Evolutionary conservation across 1,140 invertebrate genomes (phyloP).

Genomic region (Homalodisca vitripennis): DNA sequence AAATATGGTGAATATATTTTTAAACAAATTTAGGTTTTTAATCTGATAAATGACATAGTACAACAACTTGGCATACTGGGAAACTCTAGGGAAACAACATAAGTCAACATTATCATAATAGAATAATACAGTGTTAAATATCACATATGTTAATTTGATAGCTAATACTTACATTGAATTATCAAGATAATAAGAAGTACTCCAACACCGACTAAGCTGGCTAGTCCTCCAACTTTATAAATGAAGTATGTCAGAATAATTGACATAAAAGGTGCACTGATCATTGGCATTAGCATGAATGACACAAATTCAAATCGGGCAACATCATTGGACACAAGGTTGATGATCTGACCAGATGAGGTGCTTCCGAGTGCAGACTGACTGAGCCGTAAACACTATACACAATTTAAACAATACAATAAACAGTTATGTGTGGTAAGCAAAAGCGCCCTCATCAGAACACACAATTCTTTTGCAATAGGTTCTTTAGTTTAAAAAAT

Average conservation of each 20-base stretch:
- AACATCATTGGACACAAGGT: slow-evolving; percentile 87
- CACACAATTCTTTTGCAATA: too few relatives aligned
- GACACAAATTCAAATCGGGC: slow-evolving; percentile 44
- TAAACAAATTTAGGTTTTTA: too few relatives aligned
- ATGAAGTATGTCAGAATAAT: slow-evolving; percentile 72
- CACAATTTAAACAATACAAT: too few relatives aligned
- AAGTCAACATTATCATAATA: slow-evolving; percentile 50
- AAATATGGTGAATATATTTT: too few relatives aligned
- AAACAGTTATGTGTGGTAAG: too few relatives aligned
- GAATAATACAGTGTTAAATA: background rate
- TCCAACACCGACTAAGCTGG: slow-evolving; percentile 73
- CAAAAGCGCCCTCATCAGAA: too few relatives aligned
- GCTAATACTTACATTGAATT: slow-evolving; percentile 66
- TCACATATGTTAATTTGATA: background rate
- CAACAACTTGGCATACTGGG: slow-evolving; percentile 13
- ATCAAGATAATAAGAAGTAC: slow-evolving; percentile 81
- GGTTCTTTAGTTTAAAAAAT: too few relatives aligned
- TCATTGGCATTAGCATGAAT: slow-evolving; percentile 1
- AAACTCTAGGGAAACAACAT: background rate
- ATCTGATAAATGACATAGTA: too few relatives aligned
- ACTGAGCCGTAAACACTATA: slow-evolving; percentile 60
- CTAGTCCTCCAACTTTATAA: slow-evolving; percentile 67
- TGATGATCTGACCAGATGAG: slow-evolving; percentile 83
- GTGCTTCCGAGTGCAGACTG: slow-evolving; percentile 67
- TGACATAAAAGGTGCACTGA: background rate